Percentiles rank a stretch among this genome's conserved stretches.
Conservation (phyloP, 2,797 vertebrate genomes). For the Mallotus villosus region DNA sequence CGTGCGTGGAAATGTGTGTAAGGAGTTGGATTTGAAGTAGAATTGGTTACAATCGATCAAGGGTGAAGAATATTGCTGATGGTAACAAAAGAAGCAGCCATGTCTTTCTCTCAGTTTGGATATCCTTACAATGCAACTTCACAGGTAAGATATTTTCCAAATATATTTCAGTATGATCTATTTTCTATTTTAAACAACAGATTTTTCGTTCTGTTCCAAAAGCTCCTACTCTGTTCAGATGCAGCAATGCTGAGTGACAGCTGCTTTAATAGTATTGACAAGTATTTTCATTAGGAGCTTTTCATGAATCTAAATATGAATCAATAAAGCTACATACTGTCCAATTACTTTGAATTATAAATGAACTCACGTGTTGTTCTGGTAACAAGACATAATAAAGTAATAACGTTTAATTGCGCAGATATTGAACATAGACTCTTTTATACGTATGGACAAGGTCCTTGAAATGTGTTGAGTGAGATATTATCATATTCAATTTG, state of each 20-base stretch:
- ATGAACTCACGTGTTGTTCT: slow-evolving; percentile 81
- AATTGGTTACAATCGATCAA: slow-evolving; percentile 89
- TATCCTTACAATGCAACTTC: slow-evolving; percentile 94
- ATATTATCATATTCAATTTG: slow-evolving; percentile 11
- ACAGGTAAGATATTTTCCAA: slow-evolving; percentile 84
- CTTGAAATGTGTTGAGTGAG: neutral
- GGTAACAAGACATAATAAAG: slow-evolving; percentile 71
- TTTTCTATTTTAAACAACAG: neutral
- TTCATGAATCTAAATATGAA: slow-evolving; percentile 46
- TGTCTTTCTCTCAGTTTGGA: slow-evolving; percentile 99
- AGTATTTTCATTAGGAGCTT: slow-evolving; percentile 46
- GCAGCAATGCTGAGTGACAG: slow-evolving; percentile 22
- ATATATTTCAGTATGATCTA: slow-evolving; percentile 2
- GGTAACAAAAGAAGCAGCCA: slow-evolving; percentile 89
- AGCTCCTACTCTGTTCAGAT: slow-evolving; percentile 25
- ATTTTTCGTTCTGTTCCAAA: slow-evolving; percentile 30
- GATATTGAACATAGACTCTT: slow-evolving; percentile 35
- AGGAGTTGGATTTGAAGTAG: slow-evolving; percentile 86
- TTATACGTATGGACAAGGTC: slow-evolving; percentile 25
- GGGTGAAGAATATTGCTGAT: slow-evolving; percentile 86
- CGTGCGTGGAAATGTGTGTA: slow-evolving; percentile 85
- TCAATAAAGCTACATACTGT: slow-evolving; percentile 61
- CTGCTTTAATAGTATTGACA: slow-evolving; percentile 44
- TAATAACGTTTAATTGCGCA: slow-evolving; percentile 56
- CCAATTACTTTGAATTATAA: slow-evolving; percentile 81